These are phyloP conservation scores for Phrynocephalus forsythii DNA, from an alignment of 2,797 vertebrate species.

Conservation along the genomic window DNA sequence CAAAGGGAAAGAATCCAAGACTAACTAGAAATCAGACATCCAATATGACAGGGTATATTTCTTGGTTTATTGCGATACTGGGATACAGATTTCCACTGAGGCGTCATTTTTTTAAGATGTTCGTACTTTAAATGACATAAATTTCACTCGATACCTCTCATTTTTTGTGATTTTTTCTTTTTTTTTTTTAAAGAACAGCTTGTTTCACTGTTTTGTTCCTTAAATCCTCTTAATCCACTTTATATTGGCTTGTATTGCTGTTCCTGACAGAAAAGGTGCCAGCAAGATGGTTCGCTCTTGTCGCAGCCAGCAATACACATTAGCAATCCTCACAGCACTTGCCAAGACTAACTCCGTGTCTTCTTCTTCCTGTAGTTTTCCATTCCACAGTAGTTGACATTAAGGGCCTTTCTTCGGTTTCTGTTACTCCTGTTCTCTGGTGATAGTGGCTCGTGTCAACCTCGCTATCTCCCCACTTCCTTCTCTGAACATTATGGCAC, in stretches of 20 bases:
- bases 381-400: slow-evolving; percentile 66
- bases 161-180: slow-evolving; percentile 46
- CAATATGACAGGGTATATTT: not conserved
- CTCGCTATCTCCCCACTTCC: slow-evolving; percentile 44
- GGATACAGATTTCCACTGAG: slow-evolving; percentile 10
- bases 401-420: slow-evolving; percentile 60
- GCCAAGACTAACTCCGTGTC: slow-evolving; percentile 56
- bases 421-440: slow-evolving; percentile 46
- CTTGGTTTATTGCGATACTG: not conserved
- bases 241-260: slow-evolving; percentile 60
- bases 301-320: slow-evolving; percentile 66
- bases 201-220: slow-evolving; percentile 61
- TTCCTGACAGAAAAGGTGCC: slow-evolving; percentile 66
- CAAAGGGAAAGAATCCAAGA: not conserved
- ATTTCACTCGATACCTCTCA: slow-evolving; percentile 52
- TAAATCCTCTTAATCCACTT: slow-evolving; percentile 67
- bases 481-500: not conserved
- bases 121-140: slow-evolving; percentile 51
- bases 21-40: slow-evolving; percentile 27
- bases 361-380: slow-evolving; percentile 63
- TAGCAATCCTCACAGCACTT: slow-evolving; percentile 69
- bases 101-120: slow-evolving; percentile 23
- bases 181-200: slow-evolving; percentile 38
- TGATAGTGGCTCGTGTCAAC: slow-evolving; percentile 43
- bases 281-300: slow-evolving; percentile 59